Evolutionary conservation across 1,140 invertebrate species (phyloP), one percentile per base, ranked within the genome.

Genomic region (Tetramorium simillimum): DNA sequence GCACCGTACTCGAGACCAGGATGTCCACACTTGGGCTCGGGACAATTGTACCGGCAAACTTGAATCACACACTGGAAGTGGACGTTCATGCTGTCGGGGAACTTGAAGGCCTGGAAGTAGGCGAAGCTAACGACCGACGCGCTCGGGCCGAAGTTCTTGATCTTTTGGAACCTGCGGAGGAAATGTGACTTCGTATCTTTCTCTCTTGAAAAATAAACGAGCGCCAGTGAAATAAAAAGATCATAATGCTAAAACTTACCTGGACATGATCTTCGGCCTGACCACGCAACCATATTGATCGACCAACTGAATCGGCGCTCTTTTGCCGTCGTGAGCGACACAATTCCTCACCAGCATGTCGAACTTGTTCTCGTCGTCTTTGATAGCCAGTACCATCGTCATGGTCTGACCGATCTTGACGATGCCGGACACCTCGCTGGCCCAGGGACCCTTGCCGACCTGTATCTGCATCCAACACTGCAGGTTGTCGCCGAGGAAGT

Each of bases 381-480:
- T 99, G 90, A 99, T 99, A 24, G 98, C 98, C 67, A 99, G 94
- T 1, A 99, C 98, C 98, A 99, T 99, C 0, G 98, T 99, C 98
- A 99, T 99, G 0, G 98, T 99, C 94, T 99, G 98, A 12, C 98
- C 98, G 84, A 99, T 99, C 95, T 99, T 99, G 0, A 99, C 98
- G 90, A 99, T 99, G 53, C 98, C 98, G 0, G 98, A 98, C 0
- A 99, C 98, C 95, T 99, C 98, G 6, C 98, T 98, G 28, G 98
- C 98, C 98, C 98, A 99, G 0, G 98, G 98, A 77, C 98, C 98
- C 94, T 98, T 99, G 40, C 98, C 98, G 28, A 98, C 98, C 94
- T 99, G 98, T 88, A 99, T 99, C 94, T 99, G 98, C 98, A 99
- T 99, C 98, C 98, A 99, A 94, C 98, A 99, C 93, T 99, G 98